Conservation (phyloP, 2,888 invertebrate genomes). For the Noctua janthe region DNA sequence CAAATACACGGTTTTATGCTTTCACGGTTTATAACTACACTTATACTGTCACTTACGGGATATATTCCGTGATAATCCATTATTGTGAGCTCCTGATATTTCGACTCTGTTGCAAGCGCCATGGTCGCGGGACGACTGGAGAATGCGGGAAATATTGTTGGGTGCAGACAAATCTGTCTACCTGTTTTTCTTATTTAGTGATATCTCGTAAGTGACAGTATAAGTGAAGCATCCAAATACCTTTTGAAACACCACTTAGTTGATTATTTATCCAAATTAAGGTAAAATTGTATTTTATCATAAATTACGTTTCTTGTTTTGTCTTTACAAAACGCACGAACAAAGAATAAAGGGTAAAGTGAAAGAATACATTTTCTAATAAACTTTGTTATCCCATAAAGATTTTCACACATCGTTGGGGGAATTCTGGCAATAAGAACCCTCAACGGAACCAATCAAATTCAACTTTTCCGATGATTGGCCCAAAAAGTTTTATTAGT, state of each 20-base stretch:
- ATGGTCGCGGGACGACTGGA: too few relatives aligned
- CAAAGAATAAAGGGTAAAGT: slow-evolving; percentile 8
- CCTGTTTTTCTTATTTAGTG: too few relatives aligned
- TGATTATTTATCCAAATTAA: background rate
- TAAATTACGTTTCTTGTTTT: background rate
- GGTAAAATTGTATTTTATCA: too few relatives aligned
- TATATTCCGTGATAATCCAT: too few relatives aligned
- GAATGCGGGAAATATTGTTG: too few relatives aligned
- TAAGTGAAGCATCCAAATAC: background rate
- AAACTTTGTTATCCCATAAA: slow-evolving; percentile 26
- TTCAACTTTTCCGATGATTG: slow-evolving; percentile 59
- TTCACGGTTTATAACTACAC: too few relatives aligned
- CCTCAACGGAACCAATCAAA: slow-evolving; percentile 59
- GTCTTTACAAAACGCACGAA: background rate
- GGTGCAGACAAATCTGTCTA: too few relatives aligned
- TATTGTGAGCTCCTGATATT: too few relatives aligned
- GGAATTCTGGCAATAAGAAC: slow-evolving; percentile 47
- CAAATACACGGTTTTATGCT: background rate
- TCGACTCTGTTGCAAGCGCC: too few relatives aligned
- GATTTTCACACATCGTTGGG: slow-evolving; percentile 20
- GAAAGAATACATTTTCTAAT: slow-evolving; percentile 7
- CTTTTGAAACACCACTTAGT: background rate
- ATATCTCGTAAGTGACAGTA: too few relatives aligned
- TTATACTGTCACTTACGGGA: too few relatives aligned
- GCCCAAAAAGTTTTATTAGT: slow-evolving; percentile 59